Percentiles rank a stretch among this genome's conserved stretches.
Evolutionary conservation across 2,797 vertebrate species (phyloP).

Genomic region (Fistularia commersonii): DNA sequence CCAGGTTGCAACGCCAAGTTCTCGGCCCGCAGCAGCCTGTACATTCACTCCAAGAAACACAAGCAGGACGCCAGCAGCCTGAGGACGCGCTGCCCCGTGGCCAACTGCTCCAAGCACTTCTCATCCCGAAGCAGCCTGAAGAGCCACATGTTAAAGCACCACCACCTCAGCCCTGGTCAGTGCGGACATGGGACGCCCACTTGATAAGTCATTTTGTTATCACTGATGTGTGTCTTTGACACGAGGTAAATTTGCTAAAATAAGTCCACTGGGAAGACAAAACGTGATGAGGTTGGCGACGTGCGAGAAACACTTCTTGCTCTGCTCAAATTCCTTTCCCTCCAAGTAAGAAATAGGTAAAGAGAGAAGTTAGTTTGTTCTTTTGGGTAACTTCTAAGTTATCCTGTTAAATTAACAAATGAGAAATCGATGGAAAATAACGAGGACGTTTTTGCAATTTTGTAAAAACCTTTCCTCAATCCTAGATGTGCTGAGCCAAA

Average conservation of each 20-base stretch:
- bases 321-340: too few relatives aligned
- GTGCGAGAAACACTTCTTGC: too few relatives aligned
- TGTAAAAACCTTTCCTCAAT: constrained; percentile 2
- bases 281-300: too few relatives aligned
- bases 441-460: too few relatives aligned
- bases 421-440: too few relatives aligned
- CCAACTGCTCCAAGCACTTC: constrained; percentile 90
- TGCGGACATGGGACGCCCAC: not conserved
- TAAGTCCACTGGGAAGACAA: too few relatives aligned
- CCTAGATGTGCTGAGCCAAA: constrained; percentile 86
- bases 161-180: constrained; percentile 87
- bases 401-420: too few relatives aligned
- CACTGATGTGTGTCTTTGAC: not conserved
- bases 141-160: constrained; percentile 91
- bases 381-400: too few relatives aligned
- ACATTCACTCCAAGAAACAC: constrained; percentile 98
- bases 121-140: constrained; percentile 94
- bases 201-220: not conserved
- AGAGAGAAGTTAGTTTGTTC: too few relatives aligned
- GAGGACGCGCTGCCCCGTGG: constrained; percentile 87
- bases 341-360: too few relatives aligned
- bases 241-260: not conserved
- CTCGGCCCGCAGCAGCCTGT: constrained; percentile 95
- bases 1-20: constrained; percentile 93
- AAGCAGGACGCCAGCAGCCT: constrained; percentile 84